Evolutionary conservation across 2,888 invertebrate species (phyloP), one percentile per base, ranked within the genome.

Genomic region (Rhimphoctona megacephalus): DNA sequence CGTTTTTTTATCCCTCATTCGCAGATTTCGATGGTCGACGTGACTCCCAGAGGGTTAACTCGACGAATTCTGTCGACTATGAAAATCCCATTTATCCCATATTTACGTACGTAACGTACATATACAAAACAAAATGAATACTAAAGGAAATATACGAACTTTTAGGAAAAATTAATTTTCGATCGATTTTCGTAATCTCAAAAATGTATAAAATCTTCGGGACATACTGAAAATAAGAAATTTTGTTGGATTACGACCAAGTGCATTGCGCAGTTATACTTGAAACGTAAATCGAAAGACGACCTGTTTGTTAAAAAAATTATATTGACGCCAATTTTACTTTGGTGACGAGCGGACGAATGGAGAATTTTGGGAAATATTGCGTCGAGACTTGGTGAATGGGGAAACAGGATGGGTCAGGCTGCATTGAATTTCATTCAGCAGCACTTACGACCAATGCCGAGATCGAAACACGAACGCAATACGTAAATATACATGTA

Each of bases 351-450:
- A 54, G 17, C 52, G 52, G 8, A 1, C 1, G 52, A 8, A n/a
- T 8, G 52, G 8, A 52, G 52, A 52, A n/a, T 52, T 52, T 52
- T 22, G 3, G 22, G 2, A 22, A 22, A 54, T 22, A 22, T 54
- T 54, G 14, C n/a, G 2, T 17, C 22, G 22, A 9, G 22, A 19
- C 5, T 33, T 25, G 39, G 52, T 30, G 66, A n/a, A 72, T 85
- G 67, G 77, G 49, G 25, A 33, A 64, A 78, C 70, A 90, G 91
- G 91, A 90, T 90, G 88, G 92, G 90, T 88, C 89, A 69, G 86
- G 90, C 90, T 89, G 87, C 88, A 90, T 90, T 88, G 89, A 91
- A 90, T 90, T 91, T 89, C 89, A 90, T 88, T 81, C 86, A 87
- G 82, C 88, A 36, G 78, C 88, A 22, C 39, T 74, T 69, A 73